Evolutionary conservation across 2,888 invertebrate species (phyloP), one percentile per base, ranked within the genome.

Genomic region (Harmothoe impar): DNA sequence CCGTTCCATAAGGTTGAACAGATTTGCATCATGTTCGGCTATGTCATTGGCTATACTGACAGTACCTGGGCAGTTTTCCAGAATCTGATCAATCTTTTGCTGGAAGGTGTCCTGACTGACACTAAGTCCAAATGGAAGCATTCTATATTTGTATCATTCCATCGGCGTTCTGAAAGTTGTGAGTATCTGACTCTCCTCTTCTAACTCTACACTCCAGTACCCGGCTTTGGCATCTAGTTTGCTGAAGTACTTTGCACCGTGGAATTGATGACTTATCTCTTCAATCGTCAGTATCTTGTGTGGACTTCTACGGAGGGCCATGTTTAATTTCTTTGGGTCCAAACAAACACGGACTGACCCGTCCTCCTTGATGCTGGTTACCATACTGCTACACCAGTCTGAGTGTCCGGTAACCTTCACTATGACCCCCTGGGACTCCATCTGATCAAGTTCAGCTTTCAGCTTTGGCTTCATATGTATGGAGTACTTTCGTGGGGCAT

Each of bases 281-380:
- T 93, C 93, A 20, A 92, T n/a, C 3, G 92, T 92, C 0, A 91
- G 91, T 23, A 91, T 90, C 31, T 91, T 91, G 85, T 91, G 90
- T 12, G 89, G 92, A 25, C 90, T 88, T 54, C 92, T 33, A 68
- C 91, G 90, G 31, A 93, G 43, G 20, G 89, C 85, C 12, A 90
- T 35, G 90, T 92, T 93, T 12, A 92, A 91, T 17, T 85, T 31
- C 43, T 81, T 72, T 0, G 91, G 91, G n/a, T n/a, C n/a, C n/a
- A n/a, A n/a, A n/a, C n/a, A n/a, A n/a, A n/a, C n/a, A n/a, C n/a
- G n/a, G n/a, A n/a, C n/a, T n/a, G n/a, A n/a, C n/a, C n/a, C n/a
- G n/a, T n/a, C n/a, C n/a, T n/a, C n/a, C n/a, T n/a, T 92, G 52
- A 78, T 81, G 33, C 25, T 85, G 25, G 31, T 43, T 20, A 88